A percentile compares a stretch with the other conserved stretches of the same genome.
Conservation (phyloP, 2,113 vertebrate genomes). For the Alexandromys fortis region DNA sequence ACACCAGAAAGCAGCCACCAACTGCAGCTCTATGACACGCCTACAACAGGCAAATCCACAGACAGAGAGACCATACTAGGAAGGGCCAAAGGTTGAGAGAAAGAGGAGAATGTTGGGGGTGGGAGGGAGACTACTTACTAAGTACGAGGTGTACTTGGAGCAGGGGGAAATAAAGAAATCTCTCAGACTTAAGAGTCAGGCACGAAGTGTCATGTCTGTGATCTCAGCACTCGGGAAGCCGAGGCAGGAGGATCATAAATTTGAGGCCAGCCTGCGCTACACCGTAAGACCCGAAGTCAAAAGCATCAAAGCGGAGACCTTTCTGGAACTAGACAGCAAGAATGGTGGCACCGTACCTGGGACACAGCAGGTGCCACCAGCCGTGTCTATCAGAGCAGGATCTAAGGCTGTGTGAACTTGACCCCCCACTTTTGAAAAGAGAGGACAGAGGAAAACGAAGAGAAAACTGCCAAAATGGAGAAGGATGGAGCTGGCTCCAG, state of each 20-base stretch:
- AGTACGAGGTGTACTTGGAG: not conserved
- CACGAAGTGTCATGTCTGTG: not conserved
- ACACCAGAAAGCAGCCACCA: not conserved
- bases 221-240: not conserved
- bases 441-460: not conserved
- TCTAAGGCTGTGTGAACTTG: not conserved
- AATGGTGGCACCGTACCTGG: accelerated
- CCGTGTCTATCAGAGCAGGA: not conserved
- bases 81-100: not conserved
- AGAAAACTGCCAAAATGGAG: not conserved
- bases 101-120: accelerated
- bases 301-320: not conserved
- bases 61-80: not conserved
- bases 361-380: not conserved
- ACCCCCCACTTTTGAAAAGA: not conserved
- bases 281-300: not conserved
- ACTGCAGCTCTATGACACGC: not conserved
- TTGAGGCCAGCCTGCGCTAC: not conserved
- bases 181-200: not conserved
- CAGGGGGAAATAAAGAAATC: not conserved
- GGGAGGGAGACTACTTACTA: not conserved
- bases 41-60: not conserved
- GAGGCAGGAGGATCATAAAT: not conserved
- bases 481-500: not conserved
- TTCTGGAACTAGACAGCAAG: not conserved